Base-by-base conservation (phyloP, 92 coral and sea anemone genomes). In the Zoanthus sansibaricus region DNA sequence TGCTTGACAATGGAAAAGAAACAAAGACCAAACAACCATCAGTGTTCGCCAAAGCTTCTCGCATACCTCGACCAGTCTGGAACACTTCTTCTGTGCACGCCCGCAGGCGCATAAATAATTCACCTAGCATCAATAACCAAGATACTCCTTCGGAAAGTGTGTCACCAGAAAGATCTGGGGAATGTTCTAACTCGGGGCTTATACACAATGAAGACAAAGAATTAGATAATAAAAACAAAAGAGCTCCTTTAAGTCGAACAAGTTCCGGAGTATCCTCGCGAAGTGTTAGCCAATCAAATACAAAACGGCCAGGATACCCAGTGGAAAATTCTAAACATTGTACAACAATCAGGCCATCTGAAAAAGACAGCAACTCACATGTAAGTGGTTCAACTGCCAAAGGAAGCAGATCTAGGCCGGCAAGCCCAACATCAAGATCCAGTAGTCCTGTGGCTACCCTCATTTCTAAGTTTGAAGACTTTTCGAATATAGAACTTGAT, bases 1-100 rank as follows among this genome's bases (percentile, higher is more conserved):
- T 42, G 46, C 42, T 46, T 1, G 72, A 75, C 49, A 74, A 37
- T 21, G 76, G 56, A 12, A 44, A 59, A 11, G 93, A 82, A 64
- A 67, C 69, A 55, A 75, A 44, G 32, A 14, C 3, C 33, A 75
- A 76, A 51, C 75, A 82, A 14, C 71, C 80, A 9, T 20, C 88
- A 54, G 42, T 78, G 3, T 44, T 45, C 11, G 67, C 48, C 76
- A 91, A 58, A 46, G 74, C 54, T 6, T 94, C 98, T 25, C 89
- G 87, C 71, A 90, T 94, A 58, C 98, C 98, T 45, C 92, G 92
- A 45, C 98, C 98, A 1, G 87, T 91, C 11, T 82, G 93, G 95
- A 85, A 92, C 49, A 74, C 87, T 3, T 90, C 93, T 33, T 37
- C 70, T 87, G 45, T 21, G 6, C 75, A 37, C 12, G 14, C 74